phyloP scores from a whole-genome alignment of 2,888 invertebrate genomes.

The Drosophila meridionalis region DNA sequence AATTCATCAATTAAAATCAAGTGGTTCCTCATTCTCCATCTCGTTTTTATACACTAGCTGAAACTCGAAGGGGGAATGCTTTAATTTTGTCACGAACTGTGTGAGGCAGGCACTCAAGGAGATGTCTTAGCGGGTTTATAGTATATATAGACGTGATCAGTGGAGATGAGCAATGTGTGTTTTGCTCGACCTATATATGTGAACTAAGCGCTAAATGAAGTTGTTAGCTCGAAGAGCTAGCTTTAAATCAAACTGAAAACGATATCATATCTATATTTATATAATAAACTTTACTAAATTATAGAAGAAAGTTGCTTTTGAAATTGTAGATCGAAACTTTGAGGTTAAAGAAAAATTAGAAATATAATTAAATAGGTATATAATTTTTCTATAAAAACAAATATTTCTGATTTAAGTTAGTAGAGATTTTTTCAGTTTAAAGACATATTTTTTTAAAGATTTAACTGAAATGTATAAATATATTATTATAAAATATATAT shows the following conservation, averaged over 20 bases:
- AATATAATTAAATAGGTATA: background rate
- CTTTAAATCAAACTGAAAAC: background rate
- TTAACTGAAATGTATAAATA: background rate
- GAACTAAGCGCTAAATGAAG: background rate
- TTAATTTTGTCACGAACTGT: conserved; percentile 8
- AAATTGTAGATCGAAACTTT: background rate
- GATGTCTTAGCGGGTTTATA: background rate
- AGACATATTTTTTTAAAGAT: background rate
- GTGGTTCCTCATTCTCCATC: conserved; percentile 19
- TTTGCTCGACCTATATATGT: background rate
- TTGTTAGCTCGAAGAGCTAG: background rate
- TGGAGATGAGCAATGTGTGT: background rate
- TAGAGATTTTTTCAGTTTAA: background rate
- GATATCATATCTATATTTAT: background rate
- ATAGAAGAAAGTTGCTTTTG: background rate
- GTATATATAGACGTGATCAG: conserved; percentile 1
- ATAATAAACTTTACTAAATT: background rate
- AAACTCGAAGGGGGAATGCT: background rate
- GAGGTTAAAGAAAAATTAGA: background rate
- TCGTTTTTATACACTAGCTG: conserved; percentile 5
- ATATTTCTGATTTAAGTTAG: background rate
- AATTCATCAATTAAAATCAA: conserved; percentile 41
- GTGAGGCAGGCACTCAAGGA: conserved; percentile 3
- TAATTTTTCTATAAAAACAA: background rate
- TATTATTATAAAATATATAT: background rate